Conservation (phyloP, 1,140 invertebrate species). For the Drosophila rhopaloa region DNA sequence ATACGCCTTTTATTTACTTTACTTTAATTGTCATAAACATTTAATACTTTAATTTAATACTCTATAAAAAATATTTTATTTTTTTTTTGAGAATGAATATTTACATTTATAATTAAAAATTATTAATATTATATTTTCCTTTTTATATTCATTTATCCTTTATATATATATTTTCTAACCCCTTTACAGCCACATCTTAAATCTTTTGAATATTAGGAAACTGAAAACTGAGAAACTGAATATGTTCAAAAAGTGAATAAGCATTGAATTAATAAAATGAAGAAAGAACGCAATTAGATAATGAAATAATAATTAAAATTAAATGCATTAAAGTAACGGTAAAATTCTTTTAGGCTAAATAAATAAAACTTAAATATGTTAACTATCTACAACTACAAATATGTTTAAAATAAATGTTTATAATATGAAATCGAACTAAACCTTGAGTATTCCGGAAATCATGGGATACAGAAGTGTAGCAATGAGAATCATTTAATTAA, state of each 20-base stretch:
- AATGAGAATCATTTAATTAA: neutral
- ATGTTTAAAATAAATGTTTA: slow-evolving; percentile 3
- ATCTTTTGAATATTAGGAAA: neutral
- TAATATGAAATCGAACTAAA: slow-evolving; percentile 1
- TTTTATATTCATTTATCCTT: neutral
- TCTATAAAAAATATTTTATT: neutral
- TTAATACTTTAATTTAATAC: neutral
- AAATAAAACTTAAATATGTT: neutral
- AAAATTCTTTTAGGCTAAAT: neutral
- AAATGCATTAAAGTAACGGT: neutral
- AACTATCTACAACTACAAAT: neutral
- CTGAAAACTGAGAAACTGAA: neutral
- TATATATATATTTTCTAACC: neutral
- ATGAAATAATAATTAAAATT: too few species aligned
- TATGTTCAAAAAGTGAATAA: neutral
- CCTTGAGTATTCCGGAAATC: slow-evolving; percentile 6
- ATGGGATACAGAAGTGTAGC: slow-evolving; percentile 3
- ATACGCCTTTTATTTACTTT: too few species aligned
- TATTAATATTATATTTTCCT: neutral
- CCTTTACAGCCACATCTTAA: neutral
- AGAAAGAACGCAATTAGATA: too few species aligned
- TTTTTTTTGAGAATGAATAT: neutral
- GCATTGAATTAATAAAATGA: neutral
- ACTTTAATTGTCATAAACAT: neutral
- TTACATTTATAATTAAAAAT: neutral